Percentiles rank a stretch among this genome's conserved stretches.
Evolutionary conservation across 2,113 vertebrate genomes (phyloP).

Genomic region (Oryzias celebensis): DNA sequence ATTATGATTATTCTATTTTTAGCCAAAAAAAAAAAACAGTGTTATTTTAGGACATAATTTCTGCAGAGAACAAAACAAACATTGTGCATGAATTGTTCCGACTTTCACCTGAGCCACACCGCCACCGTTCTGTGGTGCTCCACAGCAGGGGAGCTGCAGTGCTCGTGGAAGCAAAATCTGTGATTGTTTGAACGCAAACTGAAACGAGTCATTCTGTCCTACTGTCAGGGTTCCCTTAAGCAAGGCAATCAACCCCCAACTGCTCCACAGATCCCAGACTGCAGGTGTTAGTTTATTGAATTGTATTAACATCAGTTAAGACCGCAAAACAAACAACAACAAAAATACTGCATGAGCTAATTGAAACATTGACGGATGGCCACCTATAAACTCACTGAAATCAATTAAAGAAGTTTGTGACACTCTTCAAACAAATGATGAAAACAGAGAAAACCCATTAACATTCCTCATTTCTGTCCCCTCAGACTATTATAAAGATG

Average conservation of each 20-base stretch:
- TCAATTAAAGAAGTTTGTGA: slow-evolving; percentile 12
- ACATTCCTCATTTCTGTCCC: slow-evolving; percentile 4
- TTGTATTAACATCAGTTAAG: not conserved
- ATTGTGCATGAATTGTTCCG: too few relatives aligned
- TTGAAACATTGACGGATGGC: slow-evolving; percentile 7
- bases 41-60: too few relatives aligned
- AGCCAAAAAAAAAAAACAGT: too few relatives aligned
- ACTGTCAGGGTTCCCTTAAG: slow-evolving; percentile 50
- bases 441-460: slow-evolving; percentile 39
- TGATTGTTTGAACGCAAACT: slow-evolving; percentile 32
- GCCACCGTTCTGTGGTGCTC: not conserved
- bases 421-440: slow-evolving; percentile 36
- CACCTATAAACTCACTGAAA: slow-evolving; percentile 11
- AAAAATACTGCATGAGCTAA: slow-evolving; percentile 3
- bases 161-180: slow-evolving; percentile 38
- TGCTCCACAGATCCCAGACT: slow-evolving; percentile 1
- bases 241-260: slow-evolving; percentile 38
- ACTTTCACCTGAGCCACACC: slow-evolving; percentile 11
- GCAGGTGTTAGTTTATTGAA: not conserved
- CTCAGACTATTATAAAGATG: slow-evolving; percentile 31
- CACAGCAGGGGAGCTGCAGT: slow-evolving; percentile 13
- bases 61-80: too few relatives aligned
- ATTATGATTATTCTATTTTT: too few relatives aligned
- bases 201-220: slow-evolving; percentile 39
- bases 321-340: slow-evolving; percentile 3